Conservation (phyloP, 2,113 vertebrate species). For the Chaetodon auriga region DNA sequence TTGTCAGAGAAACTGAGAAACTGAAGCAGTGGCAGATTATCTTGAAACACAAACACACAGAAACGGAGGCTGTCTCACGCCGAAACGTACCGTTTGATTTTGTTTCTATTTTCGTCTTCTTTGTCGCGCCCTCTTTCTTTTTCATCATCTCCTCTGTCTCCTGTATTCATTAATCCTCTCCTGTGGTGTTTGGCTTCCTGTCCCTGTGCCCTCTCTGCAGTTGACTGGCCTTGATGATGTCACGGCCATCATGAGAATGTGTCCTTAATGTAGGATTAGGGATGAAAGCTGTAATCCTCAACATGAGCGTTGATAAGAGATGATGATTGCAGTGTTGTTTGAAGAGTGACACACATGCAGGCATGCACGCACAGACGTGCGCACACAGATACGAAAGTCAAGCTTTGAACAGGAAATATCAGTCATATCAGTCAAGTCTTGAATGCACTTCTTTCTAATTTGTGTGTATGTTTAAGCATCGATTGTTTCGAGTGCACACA, state of each 20-base stretch:
- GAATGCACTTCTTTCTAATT: constrained; percentile 5
- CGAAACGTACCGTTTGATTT: constrained; percentile 50
- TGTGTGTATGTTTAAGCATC: neutral
- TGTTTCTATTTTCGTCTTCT: constrained; percentile 51
- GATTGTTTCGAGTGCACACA: constrained; percentile 1
- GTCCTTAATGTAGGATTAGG: constrained; percentile 84
- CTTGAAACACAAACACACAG: constrained; percentile 46
- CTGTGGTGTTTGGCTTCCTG: constrained; percentile 78
- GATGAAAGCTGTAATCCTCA: constrained; percentile 82
- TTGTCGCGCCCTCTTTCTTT: constrained; percentile 40
- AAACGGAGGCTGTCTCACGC: constrained; percentile 35
- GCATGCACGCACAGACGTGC: constrained; percentile 14
- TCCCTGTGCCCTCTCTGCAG: constrained; percentile 72
- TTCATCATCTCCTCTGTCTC: constrained; percentile 61
- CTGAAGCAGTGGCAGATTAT: constrained; percentile 56
- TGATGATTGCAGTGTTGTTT: constrained; percentile 78
- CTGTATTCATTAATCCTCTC: constrained; percentile 73
- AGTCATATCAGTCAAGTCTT: neutral
- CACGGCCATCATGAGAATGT: constrained; percentile 76
- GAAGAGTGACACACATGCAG: constrained; percentile 69
- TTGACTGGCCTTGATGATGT: constrained; percentile 77
- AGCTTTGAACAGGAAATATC: constrained; percentile 13
- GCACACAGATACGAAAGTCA: constrained; percentile 14
- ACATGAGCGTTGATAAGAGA: constrained; percentile 79
- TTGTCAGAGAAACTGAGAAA: constrained; percentile 46